phyloP scores from a whole-genome alignment of 1,140 invertebrate species.

The Notospermus geniculatus region DNA sequence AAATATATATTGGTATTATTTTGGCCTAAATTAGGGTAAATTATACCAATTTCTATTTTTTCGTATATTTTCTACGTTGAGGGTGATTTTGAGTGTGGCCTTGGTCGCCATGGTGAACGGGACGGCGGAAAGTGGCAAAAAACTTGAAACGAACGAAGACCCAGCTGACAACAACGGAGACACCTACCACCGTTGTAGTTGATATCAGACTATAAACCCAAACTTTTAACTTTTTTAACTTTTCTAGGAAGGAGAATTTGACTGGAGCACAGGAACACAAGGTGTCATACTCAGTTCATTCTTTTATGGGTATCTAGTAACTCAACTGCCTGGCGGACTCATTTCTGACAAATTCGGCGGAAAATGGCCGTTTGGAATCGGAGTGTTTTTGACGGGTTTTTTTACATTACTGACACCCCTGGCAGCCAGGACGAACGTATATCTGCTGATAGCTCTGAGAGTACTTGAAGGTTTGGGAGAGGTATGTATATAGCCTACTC shows the following conservation, averaged over 20 bases:
- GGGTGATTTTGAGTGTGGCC: constrained; percentile 90
- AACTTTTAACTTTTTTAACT: too few relatives aligned
- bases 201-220: constrained; percentile 15
- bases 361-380: constrained; percentile 4
- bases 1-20: too few relatives aligned
- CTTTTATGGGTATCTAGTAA: constrained; percentile 69
- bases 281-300: constrained; percentile 79
- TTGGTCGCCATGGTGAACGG: constrained; percentile 85
- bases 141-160: too few relatives aligned
- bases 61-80: too few relatives aligned
- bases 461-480: not conserved
- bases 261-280: constrained; percentile 73
- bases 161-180: not conserved
- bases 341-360: not conserved
- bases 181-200: not conserved
- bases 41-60: too few relatives aligned
- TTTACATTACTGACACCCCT: not conserved
- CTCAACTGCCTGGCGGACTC: constrained; percentile 47
- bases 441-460: not conserved
- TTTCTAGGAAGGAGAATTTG: constrained; percentile 62
- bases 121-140: too few relatives aligned
- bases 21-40: too few relatives aligned
- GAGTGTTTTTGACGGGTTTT: not conserved
- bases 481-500: too few relatives aligned
- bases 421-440: not conserved